Percentiles rank a stretch among this genome's conserved stretches.
Conservation (phyloP, 2,113 vertebrate species). For the Protobothrops mucrosquamatus region DNA sequence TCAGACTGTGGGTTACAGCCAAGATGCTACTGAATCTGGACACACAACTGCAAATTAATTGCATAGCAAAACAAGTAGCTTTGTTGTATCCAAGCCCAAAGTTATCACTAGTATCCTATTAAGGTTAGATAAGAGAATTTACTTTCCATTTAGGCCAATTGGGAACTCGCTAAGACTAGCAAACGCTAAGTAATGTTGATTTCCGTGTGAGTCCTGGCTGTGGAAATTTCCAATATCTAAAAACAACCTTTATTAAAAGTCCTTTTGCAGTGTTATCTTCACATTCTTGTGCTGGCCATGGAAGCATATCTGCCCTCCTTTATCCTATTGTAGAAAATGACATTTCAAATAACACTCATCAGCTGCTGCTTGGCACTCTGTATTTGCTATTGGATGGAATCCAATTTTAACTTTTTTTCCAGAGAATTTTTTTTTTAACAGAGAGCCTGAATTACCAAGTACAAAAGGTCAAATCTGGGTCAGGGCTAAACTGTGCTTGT, state of each 20-base stretch:
- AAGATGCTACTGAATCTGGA: not conserved
- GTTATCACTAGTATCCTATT: fast-evolving
- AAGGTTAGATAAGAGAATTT: not conserved
- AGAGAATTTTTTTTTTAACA: slow-evolving; percentile 8
- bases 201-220: not conserved
- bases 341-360: not conserved
- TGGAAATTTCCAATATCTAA: slow-evolving; percentile 10
- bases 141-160: not conserved
- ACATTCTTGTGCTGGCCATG: not conserved
- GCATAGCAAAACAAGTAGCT: not conserved
- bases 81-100: not conserved
- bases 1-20: not conserved
- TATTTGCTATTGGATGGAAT: slow-evolving; percentile 35
- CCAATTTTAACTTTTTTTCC: slow-evolving; percentile 37
- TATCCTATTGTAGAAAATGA: slow-evolving; percentile 8
- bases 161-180: fast-evolving
- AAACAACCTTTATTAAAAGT: not conserved
- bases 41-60: not conserved
- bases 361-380: slow-evolving; percentile 13
- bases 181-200: fast-evolving
- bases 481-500: not conserved
- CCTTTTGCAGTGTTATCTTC: not conserved
- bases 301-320: not conserved
- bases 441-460: not conserved
- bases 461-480: not conserved